Evolutionary conservation across 2,113 vertebrate species (phyloP).

Genomic region (Blennius ocellaris): DNA sequence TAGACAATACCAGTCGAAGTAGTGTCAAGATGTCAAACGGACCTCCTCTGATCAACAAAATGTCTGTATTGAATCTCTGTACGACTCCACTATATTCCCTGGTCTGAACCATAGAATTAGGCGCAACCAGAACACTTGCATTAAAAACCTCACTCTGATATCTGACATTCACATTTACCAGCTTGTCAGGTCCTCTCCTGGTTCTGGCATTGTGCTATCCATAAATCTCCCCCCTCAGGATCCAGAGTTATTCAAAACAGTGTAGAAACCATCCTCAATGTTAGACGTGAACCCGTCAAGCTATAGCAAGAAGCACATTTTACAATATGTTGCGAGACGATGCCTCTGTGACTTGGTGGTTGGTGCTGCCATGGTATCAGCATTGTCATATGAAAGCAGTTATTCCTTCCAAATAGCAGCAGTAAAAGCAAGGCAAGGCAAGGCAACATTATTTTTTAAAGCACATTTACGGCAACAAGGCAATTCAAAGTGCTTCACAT

Average conservation of each 20-base stretch:
- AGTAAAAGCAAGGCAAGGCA: slow-evolving; percentile 9
- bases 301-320: slow-evolving; percentile 38
- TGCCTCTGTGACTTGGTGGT: slow-evolving; percentile 18
- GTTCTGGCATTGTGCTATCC: slow-evolving; percentile 63
- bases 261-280: slow-evolving; percentile 35
- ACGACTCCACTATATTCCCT: slow-evolving; percentile 64
- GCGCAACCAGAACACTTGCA: slow-evolving; percentile 55
- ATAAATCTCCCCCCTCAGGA: slow-evolving; percentile 76
- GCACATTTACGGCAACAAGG: too few relatives aligned
- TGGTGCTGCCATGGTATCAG: slow-evolving; percentile 7
- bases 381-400: slow-evolving; percentile 15
- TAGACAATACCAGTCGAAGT: slow-evolving; percentile 61
- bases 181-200: slow-evolving; percentile 69
- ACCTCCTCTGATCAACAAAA: slow-evolving; percentile 71
- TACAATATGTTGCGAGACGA: slow-evolving; percentile 44
- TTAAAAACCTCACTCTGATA: slow-evolving; percentile 65
- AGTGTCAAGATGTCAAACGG: slow-evolving; percentile 77
- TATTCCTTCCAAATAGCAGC: slow-evolving; percentile 17
- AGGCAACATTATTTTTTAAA: background rate
- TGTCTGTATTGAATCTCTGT: slow-evolving; percentile 71
- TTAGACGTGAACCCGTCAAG: slow-evolving; percentile 30
- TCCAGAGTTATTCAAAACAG: slow-evolving; percentile 66
- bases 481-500: too few relatives aligned
- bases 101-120: slow-evolving; percentile 57
- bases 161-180: slow-evolving; percentile 74